Evolutionary conservation across 1,140 invertebrate genomes (phyloP).

Genomic region (Microplitis mediator): DNA sequence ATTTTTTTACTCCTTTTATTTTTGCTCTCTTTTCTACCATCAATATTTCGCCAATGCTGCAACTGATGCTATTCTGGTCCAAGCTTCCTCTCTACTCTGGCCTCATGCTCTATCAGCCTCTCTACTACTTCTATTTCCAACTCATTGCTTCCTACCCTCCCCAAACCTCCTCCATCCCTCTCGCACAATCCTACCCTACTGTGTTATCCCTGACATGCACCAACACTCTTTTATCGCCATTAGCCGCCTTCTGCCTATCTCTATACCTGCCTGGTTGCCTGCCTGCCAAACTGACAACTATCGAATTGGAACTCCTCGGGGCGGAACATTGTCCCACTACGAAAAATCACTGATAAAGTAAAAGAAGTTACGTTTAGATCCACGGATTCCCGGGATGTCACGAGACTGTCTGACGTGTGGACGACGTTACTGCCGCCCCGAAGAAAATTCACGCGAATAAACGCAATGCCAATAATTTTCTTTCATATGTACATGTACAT

Average conservation of each 20-base stretch:
- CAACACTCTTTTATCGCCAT: constrained; percentile 15
- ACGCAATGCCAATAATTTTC: constrained; percentile 2
- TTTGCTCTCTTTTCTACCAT: not conserved
- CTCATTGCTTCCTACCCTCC: not conserved
- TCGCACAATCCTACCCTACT: not conserved
- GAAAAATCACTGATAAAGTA: not conserved
- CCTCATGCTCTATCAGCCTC: not conserved
- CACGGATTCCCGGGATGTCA: not conserved
- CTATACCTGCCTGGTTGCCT: not conserved
- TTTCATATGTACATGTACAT: not conserved
- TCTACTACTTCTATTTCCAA: not conserved
- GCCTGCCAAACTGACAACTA: constrained; percentile 1
- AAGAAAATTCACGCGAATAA: constrained; percentile 1
- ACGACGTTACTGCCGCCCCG: not conserved
- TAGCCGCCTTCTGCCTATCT: constrained; percentile 1
- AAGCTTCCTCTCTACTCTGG: not conserved
- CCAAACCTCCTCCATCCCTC: not conserved
- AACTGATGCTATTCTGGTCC: constrained; percentile 21
- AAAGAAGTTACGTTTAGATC: not conserved
- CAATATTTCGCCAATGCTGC: constrained; percentile 17
- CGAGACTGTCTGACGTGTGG: not conserved
- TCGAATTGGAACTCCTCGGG: constrained; percentile 15
- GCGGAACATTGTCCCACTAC: constrained; percentile 10
- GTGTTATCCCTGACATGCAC: not conserved
- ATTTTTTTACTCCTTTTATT: not conserved